Conservation (phyloP, 2,888 invertebrate species). For the Brachyptera risi region DNA sequence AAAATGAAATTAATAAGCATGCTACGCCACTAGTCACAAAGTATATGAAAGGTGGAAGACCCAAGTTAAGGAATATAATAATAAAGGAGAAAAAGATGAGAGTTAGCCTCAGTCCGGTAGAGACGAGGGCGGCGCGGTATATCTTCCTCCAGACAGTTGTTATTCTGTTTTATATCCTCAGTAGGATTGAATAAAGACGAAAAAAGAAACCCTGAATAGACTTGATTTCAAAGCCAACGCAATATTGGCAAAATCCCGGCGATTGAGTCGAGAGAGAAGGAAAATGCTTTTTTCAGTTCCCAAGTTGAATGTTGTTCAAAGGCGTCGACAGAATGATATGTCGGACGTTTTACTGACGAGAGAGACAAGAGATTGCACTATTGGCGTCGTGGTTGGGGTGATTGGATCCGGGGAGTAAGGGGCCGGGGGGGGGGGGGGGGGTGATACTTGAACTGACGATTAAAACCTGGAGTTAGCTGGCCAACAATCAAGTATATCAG, state of each 20-base stretch:
- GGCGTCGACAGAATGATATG: too few relatives aligned
- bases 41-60: background rate
- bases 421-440: too few relatives aligned
- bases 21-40: background rate
- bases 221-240: constrained; percentile 5
- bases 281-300: too few relatives aligned
- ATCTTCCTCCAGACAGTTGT: constrained; percentile 10
- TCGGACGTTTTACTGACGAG: too few relatives aligned
- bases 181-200: constrained; percentile 16
- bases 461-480: too few relatives aligned
- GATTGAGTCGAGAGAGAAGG: constrained; percentile 1
- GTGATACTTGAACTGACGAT: too few relatives aligned
- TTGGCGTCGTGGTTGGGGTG: too few relatives aligned
- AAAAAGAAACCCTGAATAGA: constrained; percentile 4
- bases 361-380: too few relatives aligned
- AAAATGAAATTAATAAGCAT: too few relatives aligned
- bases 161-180: constrained; percentile 19
- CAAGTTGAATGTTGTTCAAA: too few relatives aligned
- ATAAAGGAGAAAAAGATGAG: constrained; percentile 3
- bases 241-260: constrained; percentile 10
- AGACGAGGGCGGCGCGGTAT: background rate
- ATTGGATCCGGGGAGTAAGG: too few relatives aligned
- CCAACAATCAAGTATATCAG: too few relatives aligned
- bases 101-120: constrained; percentile 4
- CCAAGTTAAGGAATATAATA: background rate